A percentile compares a stretch with the other conserved stretches of the same genome.
Evolutionary conservation across 2,113 vertebrate species (phyloP).

Genomic region (Megalops atlanticus): DNA sequence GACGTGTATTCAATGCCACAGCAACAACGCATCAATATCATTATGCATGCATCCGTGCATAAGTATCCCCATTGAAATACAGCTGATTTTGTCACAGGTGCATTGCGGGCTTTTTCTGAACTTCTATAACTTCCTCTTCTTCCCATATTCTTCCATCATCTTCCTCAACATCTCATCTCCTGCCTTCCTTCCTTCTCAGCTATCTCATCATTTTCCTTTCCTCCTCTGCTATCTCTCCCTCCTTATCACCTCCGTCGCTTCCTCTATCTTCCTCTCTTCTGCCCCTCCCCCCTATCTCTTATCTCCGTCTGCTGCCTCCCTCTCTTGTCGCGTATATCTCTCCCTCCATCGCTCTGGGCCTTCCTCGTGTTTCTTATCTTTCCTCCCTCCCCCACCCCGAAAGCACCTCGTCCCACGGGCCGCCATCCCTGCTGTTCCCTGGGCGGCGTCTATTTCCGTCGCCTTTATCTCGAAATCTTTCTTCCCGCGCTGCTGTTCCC

Average conservation of each 20-base stretch:
- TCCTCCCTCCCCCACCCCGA: not conserved
- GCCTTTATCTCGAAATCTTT: not conserved
- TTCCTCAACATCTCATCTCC: not conserved
- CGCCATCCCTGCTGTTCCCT: not conserved
- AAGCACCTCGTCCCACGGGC: not conserved
- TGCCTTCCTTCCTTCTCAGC: not conserved
- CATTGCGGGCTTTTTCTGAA: not conserved
- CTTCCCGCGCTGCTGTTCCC: not conserved
- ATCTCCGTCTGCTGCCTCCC: not conserved
- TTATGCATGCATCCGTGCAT: no score
- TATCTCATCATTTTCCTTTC: not conserved
- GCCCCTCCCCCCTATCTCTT: not conserved
- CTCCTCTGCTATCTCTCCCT: no score
- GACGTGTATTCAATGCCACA: no score
- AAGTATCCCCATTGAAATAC: no score
- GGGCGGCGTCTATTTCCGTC: not conserved
- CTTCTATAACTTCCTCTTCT: not conserved
- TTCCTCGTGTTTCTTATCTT: constrained; percentile 20
- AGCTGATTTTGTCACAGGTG: not conserved
- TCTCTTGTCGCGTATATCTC: not conserved
- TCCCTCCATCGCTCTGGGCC: not conserved
- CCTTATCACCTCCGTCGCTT: not conserved
- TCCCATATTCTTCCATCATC: not conserved
- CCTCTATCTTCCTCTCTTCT: not conserved
- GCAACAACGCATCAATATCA: no score